These are phyloP conservation scores for Grantiella picta DNA, from an alignment of 2,113 vertebrate species.

Conservation along the genomic window DNA sequence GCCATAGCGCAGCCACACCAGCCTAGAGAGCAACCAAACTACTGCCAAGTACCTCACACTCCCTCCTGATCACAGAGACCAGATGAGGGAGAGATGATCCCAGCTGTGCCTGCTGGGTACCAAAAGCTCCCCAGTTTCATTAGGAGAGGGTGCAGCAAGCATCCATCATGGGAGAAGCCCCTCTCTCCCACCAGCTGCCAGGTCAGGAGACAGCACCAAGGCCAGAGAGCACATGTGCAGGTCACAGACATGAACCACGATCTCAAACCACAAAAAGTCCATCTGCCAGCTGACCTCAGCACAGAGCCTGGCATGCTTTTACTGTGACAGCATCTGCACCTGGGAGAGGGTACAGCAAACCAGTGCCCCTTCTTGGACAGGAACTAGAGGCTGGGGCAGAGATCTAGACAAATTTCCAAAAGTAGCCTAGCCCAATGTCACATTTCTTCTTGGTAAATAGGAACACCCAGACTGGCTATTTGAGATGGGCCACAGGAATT, in stretches of 20 bases:
- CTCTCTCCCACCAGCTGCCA: background rate
- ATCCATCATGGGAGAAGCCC: background rate
- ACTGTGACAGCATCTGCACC: background rate
- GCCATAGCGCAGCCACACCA: accelerated
- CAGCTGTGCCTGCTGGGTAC: background rate
- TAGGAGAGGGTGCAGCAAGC: background rate
- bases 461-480: background rate
- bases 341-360: background rate
- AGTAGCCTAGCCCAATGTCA: background rate
- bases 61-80: background rate
- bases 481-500: background rate
- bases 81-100: background rate
- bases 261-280: background rate
- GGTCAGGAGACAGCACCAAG: background rate
- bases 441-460: background rate
- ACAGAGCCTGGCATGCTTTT: background rate
- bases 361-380: background rate
- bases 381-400: background rate
- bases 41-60: accelerated
- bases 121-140: background rate
- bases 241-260: background rate
- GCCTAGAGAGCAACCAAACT: background rate
- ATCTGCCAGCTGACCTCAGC: background rate
- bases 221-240: background rate
- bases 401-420: background rate